These are phyloP conservation scores for Mirounga angustirostris DNA, from an alignment of 2,113 vertebrate genomes.

Conservation along the genomic window DNA sequence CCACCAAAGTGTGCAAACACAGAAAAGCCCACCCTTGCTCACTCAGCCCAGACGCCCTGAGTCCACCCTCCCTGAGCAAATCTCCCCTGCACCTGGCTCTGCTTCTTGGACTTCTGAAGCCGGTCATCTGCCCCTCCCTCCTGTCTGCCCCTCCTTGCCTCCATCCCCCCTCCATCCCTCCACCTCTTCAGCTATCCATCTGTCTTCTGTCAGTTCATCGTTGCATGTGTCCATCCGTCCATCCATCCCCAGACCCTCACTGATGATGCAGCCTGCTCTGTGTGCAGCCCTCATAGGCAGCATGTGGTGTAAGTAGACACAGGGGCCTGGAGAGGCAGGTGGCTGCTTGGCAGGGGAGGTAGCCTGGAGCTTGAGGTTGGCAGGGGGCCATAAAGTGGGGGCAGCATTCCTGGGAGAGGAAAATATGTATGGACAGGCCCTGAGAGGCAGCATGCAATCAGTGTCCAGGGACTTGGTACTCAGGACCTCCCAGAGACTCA, in stretches of 20 bases:
- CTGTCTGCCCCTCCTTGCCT: background rate
- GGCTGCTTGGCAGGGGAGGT: background rate
- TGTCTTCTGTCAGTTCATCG: background rate
- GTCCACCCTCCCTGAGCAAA: background rate
- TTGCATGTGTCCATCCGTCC: no score
- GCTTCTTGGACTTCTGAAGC: background rate
- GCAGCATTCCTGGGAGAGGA: background rate
- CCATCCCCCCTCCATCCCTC: background rate
- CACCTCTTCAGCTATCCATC: background rate
- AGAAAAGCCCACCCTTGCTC: background rate
- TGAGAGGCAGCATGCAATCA: background rate
- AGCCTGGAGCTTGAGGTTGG: background rate
- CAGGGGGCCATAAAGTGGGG: background rate
- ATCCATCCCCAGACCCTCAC: background rate
- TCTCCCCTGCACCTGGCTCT: background rate
- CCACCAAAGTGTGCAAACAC: no score
- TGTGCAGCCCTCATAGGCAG: background rate
- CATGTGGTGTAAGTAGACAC: accelerated
- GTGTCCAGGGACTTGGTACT: background rate
- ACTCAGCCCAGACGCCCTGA: background rate
- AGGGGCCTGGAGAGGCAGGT: background rate
- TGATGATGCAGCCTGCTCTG: accelerated
- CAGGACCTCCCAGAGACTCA: background rate
- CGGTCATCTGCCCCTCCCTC: background rate
- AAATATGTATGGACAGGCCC: background rate